These are phyloP conservation scores for Diploptera punctata DNA, from an alignment of 2,888 invertebrate species.

Conservation along the genomic window DNA sequence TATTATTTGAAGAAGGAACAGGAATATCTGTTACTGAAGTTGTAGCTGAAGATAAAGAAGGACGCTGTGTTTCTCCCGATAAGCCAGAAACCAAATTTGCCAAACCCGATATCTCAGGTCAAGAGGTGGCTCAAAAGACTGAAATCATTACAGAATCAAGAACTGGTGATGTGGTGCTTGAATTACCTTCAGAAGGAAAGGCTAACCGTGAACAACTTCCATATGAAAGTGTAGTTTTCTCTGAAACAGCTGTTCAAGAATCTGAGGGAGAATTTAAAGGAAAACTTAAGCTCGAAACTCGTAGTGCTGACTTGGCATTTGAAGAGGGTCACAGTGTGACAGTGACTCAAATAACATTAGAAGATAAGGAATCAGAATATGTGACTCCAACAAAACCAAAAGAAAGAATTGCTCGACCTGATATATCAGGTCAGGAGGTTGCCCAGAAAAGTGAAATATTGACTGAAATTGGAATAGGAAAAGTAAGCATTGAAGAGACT, in stretches of 20 bases:
- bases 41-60: conserved; percentile 57
- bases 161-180: conserved; percentile 52
- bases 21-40: conserved; percentile 57
- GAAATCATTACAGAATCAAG: conserved; percentile 51
- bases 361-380: conserved; percentile 56
- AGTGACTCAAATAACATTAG: conserved; percentile 60
- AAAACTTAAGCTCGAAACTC: conserved; percentile 52
- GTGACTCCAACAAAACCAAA: conserved; percentile 41
- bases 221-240: conserved; percentile 62
- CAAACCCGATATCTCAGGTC: conserved; percentile 56
- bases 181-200: conserved; percentile 49
- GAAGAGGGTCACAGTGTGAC: conserved; percentile 59
- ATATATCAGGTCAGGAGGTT: conserved; percentile 51
- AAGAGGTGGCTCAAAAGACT: conserved; percentile 56
- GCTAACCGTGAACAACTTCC: conserved; percentile 57
- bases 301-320: conserved; percentile 56
- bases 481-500: conserved; percentile 42
- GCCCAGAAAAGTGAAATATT: conserved; percentile 55
- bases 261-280: conserved; percentile 53
- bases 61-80: conserved; percentile 50
- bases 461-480: conserved; percentile 39
- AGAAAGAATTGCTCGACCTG: conserved; percentile 43
- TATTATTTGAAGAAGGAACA: conserved; percentile 54
- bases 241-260: conserved; percentile 55
- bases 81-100: conserved; percentile 52